These are phyloP conservation scores for Microtus montanus DNA, from an alignment of 2,113 vertebrate species.

Conservation along the genomic window DNA sequence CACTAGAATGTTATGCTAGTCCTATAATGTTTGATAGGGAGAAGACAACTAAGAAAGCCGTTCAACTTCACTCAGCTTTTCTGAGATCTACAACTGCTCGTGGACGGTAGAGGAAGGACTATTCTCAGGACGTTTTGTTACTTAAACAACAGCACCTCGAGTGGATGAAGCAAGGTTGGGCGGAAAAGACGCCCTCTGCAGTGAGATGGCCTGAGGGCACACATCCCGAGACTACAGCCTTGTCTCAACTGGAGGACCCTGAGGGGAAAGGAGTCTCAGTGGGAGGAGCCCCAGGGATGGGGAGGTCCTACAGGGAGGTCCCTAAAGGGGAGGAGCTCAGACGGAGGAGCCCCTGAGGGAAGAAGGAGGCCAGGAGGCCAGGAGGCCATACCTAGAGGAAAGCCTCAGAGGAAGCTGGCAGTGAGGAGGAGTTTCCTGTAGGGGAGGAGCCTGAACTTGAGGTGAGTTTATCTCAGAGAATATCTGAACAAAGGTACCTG, in stretches of 20 bases:
- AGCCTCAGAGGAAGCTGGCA: not conserved
- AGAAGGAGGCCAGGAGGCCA: too few relatives aligned
- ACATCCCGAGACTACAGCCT: too few relatives aligned
- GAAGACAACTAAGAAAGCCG: not conserved
- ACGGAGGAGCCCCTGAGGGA: not conserved
- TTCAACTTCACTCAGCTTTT: not conserved
- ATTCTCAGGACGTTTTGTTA: accelerated
- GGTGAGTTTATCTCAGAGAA: not conserved
- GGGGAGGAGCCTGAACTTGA: not conserved
- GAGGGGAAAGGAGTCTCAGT: too few relatives aligned
- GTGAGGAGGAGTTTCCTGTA: not conserved
- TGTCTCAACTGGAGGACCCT: not conserved
- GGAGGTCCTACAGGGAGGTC: too few relatives aligned
- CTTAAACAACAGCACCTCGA: too few relatives aligned
- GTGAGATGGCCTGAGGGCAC: not conserved
- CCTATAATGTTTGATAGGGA: not conserved
- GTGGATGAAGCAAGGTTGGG: not conserved
- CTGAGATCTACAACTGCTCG: not conserved
- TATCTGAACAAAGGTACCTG: too few relatives aligned
- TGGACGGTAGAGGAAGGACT: too few relatives aligned
- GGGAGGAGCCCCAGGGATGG: not conserved
- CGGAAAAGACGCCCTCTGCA: not conserved
- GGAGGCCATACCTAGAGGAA: not conserved
- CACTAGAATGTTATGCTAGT: not conserved
- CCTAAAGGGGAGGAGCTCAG: not conserved